Evolutionary conservation across 2,113 vertebrate species (phyloP), one percentile per base, ranked within the genome.

Genomic region (Lophotis ruficrista): DNA sequence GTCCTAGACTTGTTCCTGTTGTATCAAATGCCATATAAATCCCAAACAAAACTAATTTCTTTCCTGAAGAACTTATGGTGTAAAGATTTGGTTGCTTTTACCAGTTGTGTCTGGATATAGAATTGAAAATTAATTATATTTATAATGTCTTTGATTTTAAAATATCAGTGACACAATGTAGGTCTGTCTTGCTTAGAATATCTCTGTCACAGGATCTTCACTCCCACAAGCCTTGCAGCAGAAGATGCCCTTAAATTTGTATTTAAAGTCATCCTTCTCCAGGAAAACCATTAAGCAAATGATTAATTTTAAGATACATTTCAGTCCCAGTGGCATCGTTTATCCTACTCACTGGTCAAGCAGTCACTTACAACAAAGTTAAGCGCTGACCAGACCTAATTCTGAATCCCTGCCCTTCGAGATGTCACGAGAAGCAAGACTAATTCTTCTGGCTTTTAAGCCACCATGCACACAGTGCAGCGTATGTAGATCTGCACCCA

Each of bases 301-400:
- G 12, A 87, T 92, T 94, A 33, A 92, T 93, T 81, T 90, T 37
- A 90, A 89, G 87, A 66, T 66, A 82, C 28, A 22, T 94, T 96
- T 93, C 50, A 54, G 77, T 97, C 95, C 83, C 95, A 89, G 81
- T 72, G 90, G 89, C 77, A 84, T 79, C 33, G 83, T 96, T 96
- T 94, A 89, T 96, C 80, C 83, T 85, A 87, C 90, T 97, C 61
- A 69, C 41, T 84, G 89, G 61, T 60, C 65, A 91, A 65, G n/a
- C 89, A 82, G 80, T 76, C 64, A 78, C 75, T 96, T 80, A 56
- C 53, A 93, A 88, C 80, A 31, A 77, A 95, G 78, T 94, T 87
- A 96, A 91, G 79, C 38, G 85, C 58, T 71, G 72, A 66, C 60
- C 47, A 92, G 88, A 61, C 86, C 56, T 86, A 75, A 92, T 95